These are phyloP conservation scores for Rhingia rostrata DNA, from an alignment of 2,888 invertebrate genomes.

Conservation along the genomic window DNA sequence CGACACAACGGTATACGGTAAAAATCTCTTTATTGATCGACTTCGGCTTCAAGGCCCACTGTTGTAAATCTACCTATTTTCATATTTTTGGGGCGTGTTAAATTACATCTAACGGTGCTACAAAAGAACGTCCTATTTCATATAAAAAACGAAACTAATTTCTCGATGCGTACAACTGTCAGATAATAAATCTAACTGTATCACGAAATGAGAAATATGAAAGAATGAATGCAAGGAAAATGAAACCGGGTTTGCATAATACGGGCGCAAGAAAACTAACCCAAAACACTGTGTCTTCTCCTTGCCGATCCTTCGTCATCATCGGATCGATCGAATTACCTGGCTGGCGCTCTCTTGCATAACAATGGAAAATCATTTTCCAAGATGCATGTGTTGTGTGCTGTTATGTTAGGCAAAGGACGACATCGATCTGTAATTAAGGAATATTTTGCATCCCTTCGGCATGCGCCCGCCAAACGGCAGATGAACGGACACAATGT, in stretches of 20 bases:
- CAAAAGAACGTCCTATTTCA: conserved; percentile 30
- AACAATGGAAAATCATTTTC: conserved; percentile 53
- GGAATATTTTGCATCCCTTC: conserved; percentile 56
- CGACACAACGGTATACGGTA: conserved; percentile 43
- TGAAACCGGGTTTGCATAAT: conserved; percentile 62
- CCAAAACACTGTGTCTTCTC: conserved; percentile 58
- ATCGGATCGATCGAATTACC: conserved; percentile 67
- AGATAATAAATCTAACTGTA: conserved; percentile 70
- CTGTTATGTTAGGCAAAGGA: conserved; percentile 30
- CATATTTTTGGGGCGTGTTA: conserved; percentile 77
- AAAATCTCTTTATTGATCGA: conserved; percentile 45
- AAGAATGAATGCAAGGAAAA: conserved; percentile 58
- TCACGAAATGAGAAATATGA: conserved; percentile 51
- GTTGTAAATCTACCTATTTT: conserved; percentile 10
- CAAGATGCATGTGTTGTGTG: conserved; percentile 25
- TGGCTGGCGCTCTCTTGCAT: conserved; percentile 58
- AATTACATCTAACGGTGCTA: conserved; percentile 77
- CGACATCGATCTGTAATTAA: conserved; percentile 66
- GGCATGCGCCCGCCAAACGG: conserved; percentile 49
- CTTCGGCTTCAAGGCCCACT: conserved; percentile 38
- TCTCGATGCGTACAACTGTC: conserved; percentile 55
- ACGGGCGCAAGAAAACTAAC: conserved; percentile 15
- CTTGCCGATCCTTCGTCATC: conserved; percentile 43
- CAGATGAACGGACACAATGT: conserved; percentile 71
- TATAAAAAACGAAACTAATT: conserved; percentile 54